phyloP scores from a whole-genome alignment of 2,113 vertebrate species.

The Anser cygnoides region DNA sequence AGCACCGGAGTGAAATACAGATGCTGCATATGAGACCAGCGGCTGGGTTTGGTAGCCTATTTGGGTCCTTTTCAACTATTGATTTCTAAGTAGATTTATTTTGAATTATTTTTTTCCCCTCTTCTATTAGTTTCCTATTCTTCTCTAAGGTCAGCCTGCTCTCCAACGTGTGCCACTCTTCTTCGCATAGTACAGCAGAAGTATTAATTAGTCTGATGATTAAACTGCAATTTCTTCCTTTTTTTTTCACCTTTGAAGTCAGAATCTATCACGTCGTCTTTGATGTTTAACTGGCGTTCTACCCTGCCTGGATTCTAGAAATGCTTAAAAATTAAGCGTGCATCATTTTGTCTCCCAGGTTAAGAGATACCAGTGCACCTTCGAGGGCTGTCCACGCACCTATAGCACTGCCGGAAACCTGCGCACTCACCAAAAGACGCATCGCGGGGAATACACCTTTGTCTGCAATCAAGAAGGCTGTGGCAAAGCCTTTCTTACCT shows the following conservation, averaged over 20 bases:
- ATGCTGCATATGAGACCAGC: rapidly evolving
- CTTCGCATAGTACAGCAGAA: background rate
- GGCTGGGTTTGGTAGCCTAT: background rate
- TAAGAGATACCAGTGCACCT: slow-evolving; percentile 97
- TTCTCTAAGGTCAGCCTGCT: background rate
- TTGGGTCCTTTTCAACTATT: background rate
- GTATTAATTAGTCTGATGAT: background rate
- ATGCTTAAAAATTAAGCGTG: background rate
- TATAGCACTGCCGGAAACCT: slow-evolving; percentile 98
- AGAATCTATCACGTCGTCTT: background rate
- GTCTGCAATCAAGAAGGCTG: slow-evolving; percentile 98
- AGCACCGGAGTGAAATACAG: rapidly evolving
- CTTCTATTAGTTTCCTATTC: background rate
- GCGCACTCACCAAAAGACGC: slow-evolving; percentile 97
- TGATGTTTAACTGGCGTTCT: background rate
- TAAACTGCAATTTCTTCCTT: background rate
- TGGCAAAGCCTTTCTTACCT: slow-evolving; percentile 98
- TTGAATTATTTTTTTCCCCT: rapidly evolving
- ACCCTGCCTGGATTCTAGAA: background rate
- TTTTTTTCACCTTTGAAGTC: background rate
- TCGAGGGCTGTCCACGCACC: slow-evolving; percentile 95
- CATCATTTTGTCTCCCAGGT: slow-evolving; percentile 79
- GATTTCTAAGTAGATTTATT: background rate
- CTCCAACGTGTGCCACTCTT: background rate
- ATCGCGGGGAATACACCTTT: slow-evolving; percentile 96